Base-by-base conservation (phyloP, 2,113 vertebrate species). In the Vulpes vulpes region DNA sequence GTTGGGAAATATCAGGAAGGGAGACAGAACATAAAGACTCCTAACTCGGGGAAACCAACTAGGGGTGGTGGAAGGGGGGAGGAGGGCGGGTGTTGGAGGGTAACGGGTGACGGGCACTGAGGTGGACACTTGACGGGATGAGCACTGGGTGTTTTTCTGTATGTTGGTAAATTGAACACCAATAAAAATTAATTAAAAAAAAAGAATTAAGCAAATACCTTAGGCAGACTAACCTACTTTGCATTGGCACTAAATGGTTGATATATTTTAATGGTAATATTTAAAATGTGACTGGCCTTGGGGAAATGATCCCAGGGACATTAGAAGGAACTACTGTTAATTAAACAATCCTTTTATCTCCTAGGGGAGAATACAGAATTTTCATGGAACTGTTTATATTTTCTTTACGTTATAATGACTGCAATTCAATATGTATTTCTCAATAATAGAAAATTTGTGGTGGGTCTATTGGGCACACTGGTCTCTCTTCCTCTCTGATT, bases 251-350 rank as follows among this genome's bases (percentile, higher is more conserved):
- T 92, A 69, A 79, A 74, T 62, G 19, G 11, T 32, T 62, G 57
- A 74, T 76, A 32, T 57, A 79, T n/a, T 64, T 83, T 30, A 74
- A 14, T 64, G 93, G 83, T 16, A 79, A 14, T 91, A 96, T 88
- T 91, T 97, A 64, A 81, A 88, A 84, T 84, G 55, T 87, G 19
- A 17, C 15, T 67, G 15, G 17, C 95, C 51, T 95, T 96, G 43
- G 92, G 85, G 92, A 98, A 91, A 93, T 93, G 43, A 95, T 76
- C 81, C 76, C 76, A 73, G 60, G n/a, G 55, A 81, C 55, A 76
- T 95, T 93, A 88, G 64, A 96, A 88, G 43, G 7, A 27, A 74
- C 16, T 43, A 19, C 20, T 64, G 5, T 38, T 88, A 95, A 96
- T 95, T 95, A 85, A 69, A 22, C n/a, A 60, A 69, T 4, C 27